Conservation (phyloP, 2,888 invertebrate species). For the Eumacrocentrus americanus region DNA sequence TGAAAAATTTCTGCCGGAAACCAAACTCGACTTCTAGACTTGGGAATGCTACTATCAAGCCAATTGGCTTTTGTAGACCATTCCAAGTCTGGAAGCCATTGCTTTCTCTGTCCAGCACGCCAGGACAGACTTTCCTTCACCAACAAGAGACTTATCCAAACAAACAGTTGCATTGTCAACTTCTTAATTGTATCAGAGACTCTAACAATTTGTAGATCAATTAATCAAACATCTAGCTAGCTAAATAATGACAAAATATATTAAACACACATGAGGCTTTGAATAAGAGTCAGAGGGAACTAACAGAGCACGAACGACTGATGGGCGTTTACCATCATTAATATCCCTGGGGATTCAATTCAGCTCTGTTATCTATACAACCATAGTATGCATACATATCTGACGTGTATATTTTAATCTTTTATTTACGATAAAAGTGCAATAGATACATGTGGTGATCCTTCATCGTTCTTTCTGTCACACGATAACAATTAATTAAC, state of each 20-base stretch:
- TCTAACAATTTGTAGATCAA: not conserved
- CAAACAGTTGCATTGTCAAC: slow-evolving; percentile 6
- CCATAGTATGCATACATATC: not conserved
- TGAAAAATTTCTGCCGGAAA: slow-evolving; percentile 53
- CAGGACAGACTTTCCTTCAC: slow-evolving; percentile 4
- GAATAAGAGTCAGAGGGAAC: not conserved
- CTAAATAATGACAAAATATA: too few relatives aligned
- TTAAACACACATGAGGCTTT: not conserved
- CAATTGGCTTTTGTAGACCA: slow-evolving; percentile 52
- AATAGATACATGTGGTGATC: not conserved
- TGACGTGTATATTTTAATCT: not conserved
- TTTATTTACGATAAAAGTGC: not conserved
- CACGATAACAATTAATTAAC: not conserved
- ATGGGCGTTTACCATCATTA: not conserved
- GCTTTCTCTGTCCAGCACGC: slow-evolving; percentile 39
- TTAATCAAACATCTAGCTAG: not conserved
- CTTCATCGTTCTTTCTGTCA: not conserved
- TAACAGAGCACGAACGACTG: not conserved
- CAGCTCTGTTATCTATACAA: not conserved
- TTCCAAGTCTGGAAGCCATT: slow-evolving; percentile 53
- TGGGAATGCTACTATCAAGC: slow-evolving; percentile 43
- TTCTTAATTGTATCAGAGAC: not conserved
- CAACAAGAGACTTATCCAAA: slow-evolving; percentile 12
- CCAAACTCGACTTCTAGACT: slow-evolving; percentile 43
- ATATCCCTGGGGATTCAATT: slow-evolving; percentile 2